These are phyloP conservation scores for Corydoras maculifer DNA, from an alignment of 2,113 vertebrate genomes.

Conservation along the genomic window DNA sequence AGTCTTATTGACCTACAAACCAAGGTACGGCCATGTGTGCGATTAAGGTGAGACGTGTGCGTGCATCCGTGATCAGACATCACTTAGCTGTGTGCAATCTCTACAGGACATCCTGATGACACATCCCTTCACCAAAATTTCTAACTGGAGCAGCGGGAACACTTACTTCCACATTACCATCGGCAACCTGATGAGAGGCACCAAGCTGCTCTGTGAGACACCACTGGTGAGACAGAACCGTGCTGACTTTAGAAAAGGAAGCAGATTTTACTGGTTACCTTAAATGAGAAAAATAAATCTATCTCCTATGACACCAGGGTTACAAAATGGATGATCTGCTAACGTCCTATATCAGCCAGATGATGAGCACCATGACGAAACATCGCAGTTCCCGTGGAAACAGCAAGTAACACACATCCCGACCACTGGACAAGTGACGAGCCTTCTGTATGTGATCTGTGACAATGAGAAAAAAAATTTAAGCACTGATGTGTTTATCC, in stretches of 20 bases:
- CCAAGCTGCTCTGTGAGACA: constrained; percentile 91
- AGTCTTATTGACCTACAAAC: constrained; percentile 95
- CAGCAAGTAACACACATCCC: constrained; percentile 69
- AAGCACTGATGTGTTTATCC: too few relatives aligned
- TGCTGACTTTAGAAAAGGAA: too few relatives aligned
- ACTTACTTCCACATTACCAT: constrained; percentile 97
- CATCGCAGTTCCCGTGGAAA: constrained; percentile 74
- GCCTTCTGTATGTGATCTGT: constrained; percentile 10
- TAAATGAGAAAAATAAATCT: too few relatives aligned
- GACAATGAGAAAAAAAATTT: constrained; percentile 18
- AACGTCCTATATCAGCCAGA: constrained; percentile 98
- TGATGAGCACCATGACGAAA: constrained; percentile 92
- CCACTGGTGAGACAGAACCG: constrained; percentile 74
- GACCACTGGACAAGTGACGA: background rate
- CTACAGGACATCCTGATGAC: constrained; percentile 84
- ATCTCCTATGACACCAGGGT: constrained; percentile 74
- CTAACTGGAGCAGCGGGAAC: constrained; percentile 97
- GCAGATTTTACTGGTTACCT: too few relatives aligned
- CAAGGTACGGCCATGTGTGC: constrained; percentile 78
- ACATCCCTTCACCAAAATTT: constrained; percentile 95
- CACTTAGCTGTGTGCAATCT: background rate
- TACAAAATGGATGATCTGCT: constrained; percentile 98
- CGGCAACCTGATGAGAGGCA: constrained; percentile 89
- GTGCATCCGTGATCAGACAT: too few relatives aligned
- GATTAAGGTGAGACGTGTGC: too few relatives aligned